These are phyloP conservation scores for Parazoanthus darwini DNA, from an alignment of 92 coral and sea anemone genomes.

Conservation along the genomic window DNA sequence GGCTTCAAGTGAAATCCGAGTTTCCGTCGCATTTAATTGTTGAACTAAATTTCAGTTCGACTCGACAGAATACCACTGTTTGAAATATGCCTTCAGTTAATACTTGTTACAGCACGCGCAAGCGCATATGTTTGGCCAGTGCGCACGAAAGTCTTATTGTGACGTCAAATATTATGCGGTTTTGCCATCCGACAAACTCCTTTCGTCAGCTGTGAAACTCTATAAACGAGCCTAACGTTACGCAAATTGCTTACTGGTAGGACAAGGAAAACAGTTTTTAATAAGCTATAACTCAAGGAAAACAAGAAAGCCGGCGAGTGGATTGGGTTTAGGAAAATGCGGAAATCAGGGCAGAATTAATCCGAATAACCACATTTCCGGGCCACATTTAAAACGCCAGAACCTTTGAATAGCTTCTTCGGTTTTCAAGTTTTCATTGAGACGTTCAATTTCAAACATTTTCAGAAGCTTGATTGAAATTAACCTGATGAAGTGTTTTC, in stretches of 20 bases:
- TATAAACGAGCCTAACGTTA: not conserved
- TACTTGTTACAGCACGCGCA: not conserved
- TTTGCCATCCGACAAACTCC: not conserved
- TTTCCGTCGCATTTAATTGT: no score
- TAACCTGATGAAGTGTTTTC: no score
- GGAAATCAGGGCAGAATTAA: not conserved
- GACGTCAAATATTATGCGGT: not conserved
- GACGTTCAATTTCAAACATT: not conserved
- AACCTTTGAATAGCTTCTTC: no score
- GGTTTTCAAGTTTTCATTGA: not conserved
- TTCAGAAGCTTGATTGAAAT: not conserved
- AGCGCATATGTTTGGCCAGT: not conserved
- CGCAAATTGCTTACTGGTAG: not conserved
- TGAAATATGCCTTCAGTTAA: no score
- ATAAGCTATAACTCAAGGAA: not conserved
- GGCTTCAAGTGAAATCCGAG: no score
- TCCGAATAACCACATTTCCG: not conserved
- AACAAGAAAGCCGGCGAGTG: not conserved
- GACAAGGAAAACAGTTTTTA: not conserved
- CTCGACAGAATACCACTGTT: no score
- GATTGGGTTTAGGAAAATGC: not conserved
- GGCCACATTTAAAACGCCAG: no score
- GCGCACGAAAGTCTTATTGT: not conserved
- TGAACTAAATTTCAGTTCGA: no score
- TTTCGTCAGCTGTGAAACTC: not conserved